Evolutionary conservation across 2,888 invertebrate genomes (phyloP).

Genomic region (Dicyrtoma fusca): DNA sequence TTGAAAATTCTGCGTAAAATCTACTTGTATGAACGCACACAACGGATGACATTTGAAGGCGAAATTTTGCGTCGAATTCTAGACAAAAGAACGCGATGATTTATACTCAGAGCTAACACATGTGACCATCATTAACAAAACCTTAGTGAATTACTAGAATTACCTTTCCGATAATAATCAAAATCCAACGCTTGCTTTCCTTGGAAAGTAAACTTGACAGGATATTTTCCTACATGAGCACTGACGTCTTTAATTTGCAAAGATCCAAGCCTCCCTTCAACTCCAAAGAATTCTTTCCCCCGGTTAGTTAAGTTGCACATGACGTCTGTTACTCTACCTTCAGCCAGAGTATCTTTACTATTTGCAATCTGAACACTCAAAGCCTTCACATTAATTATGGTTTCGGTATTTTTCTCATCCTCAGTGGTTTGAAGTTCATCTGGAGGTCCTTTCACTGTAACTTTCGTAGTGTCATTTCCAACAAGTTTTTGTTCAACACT

Average conservation of each 20-base stretch:
- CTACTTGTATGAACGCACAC: conserved; percentile 92
- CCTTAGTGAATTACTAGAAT: background rate
- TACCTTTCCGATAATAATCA: conserved; percentile 51
- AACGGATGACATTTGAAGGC: conserved; percentile 85
- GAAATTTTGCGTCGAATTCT: conserved; percentile 71
- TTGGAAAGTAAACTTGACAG: conserved; percentile 55
- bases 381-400: conserved; percentile 51
- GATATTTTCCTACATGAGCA: conserved; percentile 47
- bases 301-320: conserved; percentile 48
- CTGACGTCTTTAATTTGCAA: conserved; percentile 52
- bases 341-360: conserved; percentile 41
- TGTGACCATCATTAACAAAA: conserved; percentile 1
- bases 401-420: conserved; percentile 51
- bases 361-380: conserved; percentile 48
- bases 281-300: conserved; percentile 49
- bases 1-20: conserved; percentile 74
- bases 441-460: background rate
- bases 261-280: conserved; percentile 52
- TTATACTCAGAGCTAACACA: background rate
- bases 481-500: background rate
- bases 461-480: background rate
- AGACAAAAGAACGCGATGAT: conserved; percentile 12
- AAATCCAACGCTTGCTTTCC: conserved; percentile 72
- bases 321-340: conserved; percentile 50
- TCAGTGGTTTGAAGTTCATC: conserved; percentile 12